Evolutionary conservation across 2,113 vertebrate genomes (phyloP), one percentile per base, ranked within the genome.

Genomic region (Oreochromis spilurus): DNA sequence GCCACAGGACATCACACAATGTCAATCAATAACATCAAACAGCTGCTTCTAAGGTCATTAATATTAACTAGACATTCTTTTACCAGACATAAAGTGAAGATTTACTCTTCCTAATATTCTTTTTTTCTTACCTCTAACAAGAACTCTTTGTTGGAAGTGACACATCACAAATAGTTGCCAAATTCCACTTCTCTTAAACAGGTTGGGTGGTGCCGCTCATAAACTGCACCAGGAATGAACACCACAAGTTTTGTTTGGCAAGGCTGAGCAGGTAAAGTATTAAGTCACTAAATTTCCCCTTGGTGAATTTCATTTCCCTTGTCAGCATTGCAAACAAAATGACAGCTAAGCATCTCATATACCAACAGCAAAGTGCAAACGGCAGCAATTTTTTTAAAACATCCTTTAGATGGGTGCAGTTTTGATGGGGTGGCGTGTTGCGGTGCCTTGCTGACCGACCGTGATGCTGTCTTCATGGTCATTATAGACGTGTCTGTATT

Each of bases 251-350:
- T 81, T 85, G 77, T 92, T 90, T 92, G 90, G 86, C 86, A 79
- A 87, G 85, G 91, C 90, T 91, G 72, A 87, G 77, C 12, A 14
- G 65, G 67, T 83, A 87, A 89, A 65, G 82, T 84, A 92, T 87
- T 88, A 82, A 89, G 84, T 82, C 91, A 70, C 84, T 91, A 81
- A 88, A 91, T 92, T 90, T 88, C 88, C 81, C 84, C 87, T 57
- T 65, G 38, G 82, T 84, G 84, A 94, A 89, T 82, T 90, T 81
- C 19, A 93, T 93, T 94, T 86, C 84, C 88, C 86, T 81, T 82
- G 90, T 93, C 93, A 93, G 93, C 89, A 79, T 17, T 83, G 55
- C 84, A 87, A 88, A 88, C 80, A 91, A 87, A 95, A 89, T 87
- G 91, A 92, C 90, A 94, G 88, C 89, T 79, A 89, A 92, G 88